A percentile compares a stretch with the other conserved stretches of the same genome.
phyloP scores from a whole-genome alignment of 2,113 vertebrate species.

The Pogona vitticeps region DNA sequence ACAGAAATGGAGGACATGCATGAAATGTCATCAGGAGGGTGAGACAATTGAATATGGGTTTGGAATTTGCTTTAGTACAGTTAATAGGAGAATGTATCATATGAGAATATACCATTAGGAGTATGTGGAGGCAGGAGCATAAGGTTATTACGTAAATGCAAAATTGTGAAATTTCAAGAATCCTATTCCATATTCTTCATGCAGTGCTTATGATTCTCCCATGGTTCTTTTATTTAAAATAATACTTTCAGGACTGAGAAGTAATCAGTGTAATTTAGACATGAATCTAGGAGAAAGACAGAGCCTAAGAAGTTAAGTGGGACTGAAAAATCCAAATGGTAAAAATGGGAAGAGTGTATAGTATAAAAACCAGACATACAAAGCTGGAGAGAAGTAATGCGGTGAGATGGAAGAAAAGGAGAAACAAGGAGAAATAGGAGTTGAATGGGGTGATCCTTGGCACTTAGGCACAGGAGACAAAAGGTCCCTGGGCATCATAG shows the following conservation, averaged over 20 bases:
- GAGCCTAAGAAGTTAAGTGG: neutral
- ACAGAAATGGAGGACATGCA: neutral
- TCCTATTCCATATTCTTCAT: neutral
- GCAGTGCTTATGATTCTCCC: neutral
- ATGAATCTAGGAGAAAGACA: neutral
- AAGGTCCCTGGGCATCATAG: too few relatives aligned
- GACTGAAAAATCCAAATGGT: neutral
- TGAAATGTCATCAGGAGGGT: conserved; percentile 5
- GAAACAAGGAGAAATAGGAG: neutral
- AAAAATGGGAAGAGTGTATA: neutral
- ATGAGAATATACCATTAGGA: neutral
- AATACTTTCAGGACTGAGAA: neutral
- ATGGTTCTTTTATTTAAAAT: neutral
- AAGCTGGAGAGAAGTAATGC: too few relatives aligned
- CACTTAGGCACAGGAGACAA: too few relatives aligned
- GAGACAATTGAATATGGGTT: neutral
- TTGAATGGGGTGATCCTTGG: neutral
- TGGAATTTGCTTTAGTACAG: neutral
- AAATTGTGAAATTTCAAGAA: neutral
- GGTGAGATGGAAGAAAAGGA: neutral
- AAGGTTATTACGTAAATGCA: neutral
- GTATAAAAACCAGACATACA: too few relatives aligned
- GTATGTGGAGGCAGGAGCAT: neutral
- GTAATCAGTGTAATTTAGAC: neutral
- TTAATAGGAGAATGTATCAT: neutral